Percentiles rank a stretch among this genome's conserved stretches.
phyloP scores from a whole-genome alignment of 2,113 vertebrate genomes.

The Festucalex cinctus region DNA sequence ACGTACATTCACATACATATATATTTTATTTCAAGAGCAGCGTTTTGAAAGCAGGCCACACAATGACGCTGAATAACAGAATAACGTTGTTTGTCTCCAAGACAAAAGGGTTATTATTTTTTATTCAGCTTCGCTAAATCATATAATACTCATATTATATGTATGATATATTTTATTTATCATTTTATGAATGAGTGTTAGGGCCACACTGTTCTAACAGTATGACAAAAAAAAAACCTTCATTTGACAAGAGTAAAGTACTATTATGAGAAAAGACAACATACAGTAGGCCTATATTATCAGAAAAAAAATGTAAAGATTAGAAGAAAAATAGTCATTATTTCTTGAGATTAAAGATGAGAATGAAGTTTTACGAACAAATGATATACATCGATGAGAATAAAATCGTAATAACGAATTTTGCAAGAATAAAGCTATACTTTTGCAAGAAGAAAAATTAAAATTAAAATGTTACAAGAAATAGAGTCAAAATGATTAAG shows the following conservation, averaged over 20 bases:
- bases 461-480: neutral
- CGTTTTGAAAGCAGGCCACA: slow-evolving; percentile 55
- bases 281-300: no score
- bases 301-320: no score
- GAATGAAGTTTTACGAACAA: no score
- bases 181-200: no score
- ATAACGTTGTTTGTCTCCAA: slow-evolving; percentile 63
- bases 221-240: neutral
- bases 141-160: no score
- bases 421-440: neutral
- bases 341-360: no score
- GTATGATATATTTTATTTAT: no score
- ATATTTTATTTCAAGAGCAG: slow-evolving; percentile 44
- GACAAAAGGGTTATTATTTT: slow-evolving; percentile 46
- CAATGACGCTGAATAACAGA: slow-evolving; percentile 44
- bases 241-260: no score
- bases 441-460: neutral
- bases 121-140: slow-evolving; percentile 9
- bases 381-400: no score
- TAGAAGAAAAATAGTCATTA: no score
- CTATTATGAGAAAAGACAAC: no score
- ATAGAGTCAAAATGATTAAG: neutral
- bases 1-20: slow-evolving; percentile 23
- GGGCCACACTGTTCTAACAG: neutral
- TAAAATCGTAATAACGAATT: neutral